Conservation (phyloP, 1,140 invertebrate species). For the Drosophila lacteicornis region DNA sequence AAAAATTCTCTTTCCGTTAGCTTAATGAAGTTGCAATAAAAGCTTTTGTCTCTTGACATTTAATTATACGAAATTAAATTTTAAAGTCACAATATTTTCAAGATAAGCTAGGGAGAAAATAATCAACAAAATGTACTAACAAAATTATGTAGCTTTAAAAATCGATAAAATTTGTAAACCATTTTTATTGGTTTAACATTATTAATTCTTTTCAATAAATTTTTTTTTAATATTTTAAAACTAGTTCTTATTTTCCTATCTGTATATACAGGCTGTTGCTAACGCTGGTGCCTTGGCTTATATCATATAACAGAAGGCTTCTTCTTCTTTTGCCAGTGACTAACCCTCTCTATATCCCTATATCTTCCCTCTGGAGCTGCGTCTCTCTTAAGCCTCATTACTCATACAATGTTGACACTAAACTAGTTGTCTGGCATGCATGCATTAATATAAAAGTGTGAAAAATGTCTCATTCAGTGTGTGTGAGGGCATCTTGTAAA, state of each 20-base stretch:
- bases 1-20: no score
- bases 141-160: no score
- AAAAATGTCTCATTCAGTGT: conserved; percentile 20
- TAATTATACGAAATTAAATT: no score
- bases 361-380: conserved; percentile 7
- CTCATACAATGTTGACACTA: conserved; percentile 79
- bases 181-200: no score
- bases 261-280: conserved; percentile 43
- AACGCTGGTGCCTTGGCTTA: conserved; percentile 47
- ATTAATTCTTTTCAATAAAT: no score
- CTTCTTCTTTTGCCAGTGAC: conserved; percentile 30
- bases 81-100: no score
- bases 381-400: conserved; percentile 61
- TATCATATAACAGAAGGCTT: conserved; percentile 45
- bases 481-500: conserved; percentile 13
- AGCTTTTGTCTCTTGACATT: no score
- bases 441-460: conserved; percentile 51
- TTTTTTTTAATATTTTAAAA: no score
- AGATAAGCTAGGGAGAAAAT: no score
- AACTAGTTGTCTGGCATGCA: conserved; percentile 58
- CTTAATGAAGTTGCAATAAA: no score
- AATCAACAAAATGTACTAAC: no score
- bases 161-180: no score
- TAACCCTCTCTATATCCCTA: conserved; percentile 2
- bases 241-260: not conserved